Conservation (phyloP, 2,888 invertebrate species). For the Megamerina dolium region DNA sequence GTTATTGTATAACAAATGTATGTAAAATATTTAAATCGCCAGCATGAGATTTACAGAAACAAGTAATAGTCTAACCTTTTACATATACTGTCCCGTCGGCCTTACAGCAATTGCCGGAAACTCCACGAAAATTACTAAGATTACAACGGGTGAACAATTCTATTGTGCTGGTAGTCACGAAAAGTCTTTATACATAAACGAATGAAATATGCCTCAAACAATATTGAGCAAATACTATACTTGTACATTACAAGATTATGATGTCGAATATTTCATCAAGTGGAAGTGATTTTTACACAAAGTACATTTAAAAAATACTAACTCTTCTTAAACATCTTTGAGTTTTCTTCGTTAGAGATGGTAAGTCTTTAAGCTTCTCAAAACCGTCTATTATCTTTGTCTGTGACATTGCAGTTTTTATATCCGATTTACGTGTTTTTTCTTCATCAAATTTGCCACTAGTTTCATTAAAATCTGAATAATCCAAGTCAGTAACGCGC, state of each 20-base stretch:
- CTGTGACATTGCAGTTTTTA: constrained; percentile 27
- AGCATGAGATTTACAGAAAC: constrained; percentile 20
- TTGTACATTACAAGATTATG: constrained; percentile 32
- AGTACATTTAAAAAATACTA: constrained; percentile 17
- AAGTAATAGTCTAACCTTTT: constrained; percentile 35
- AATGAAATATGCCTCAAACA: constrained; percentile 24
- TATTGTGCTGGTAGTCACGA: no score
- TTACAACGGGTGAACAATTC: constrained; percentile 43
- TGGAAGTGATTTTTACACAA: background rate
- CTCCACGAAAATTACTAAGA: constrained; percentile 42
- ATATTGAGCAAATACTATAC: constrained; percentile 27
- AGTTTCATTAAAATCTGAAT: constrained; percentile 23
- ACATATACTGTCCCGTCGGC: constrained; percentile 42
- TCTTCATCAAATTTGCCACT: constrained; percentile 26
- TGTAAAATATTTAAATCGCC: constrained; percentile 33
- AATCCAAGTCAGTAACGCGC: constrained; percentile 21
- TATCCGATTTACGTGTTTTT: constrained; percentile 22
- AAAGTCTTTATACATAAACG: background rate
- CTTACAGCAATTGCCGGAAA: constrained; percentile 42
- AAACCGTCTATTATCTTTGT: constrained; percentile 46
- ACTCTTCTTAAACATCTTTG: constrained; percentile 48
- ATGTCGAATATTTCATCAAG: constrained; percentile 49
- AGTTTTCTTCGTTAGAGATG: constrained; percentile 48
- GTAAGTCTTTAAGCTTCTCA: constrained; percentile 53
- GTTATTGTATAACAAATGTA: no score